Percentiles rank a stretch among this genome's conserved stretches.
phyloP scores from a whole-genome alignment of 2,797 vertebrate species.

The Peromyscus melanophrys region DNA sequence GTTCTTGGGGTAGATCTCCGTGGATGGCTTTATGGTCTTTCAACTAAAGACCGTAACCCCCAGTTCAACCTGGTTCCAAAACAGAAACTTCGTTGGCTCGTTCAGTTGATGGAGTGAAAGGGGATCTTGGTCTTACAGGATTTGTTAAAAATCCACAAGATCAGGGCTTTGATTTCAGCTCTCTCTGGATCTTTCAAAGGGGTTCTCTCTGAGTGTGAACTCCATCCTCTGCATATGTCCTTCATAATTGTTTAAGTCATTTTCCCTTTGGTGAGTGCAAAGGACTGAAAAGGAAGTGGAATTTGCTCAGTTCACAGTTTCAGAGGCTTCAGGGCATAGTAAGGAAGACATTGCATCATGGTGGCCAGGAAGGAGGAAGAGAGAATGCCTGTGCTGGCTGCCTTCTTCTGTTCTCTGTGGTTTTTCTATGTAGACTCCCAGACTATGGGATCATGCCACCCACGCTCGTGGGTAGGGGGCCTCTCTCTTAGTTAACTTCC shows the following conservation, averaged over 20 bases:
- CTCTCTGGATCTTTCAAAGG: background rate
- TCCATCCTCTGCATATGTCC: background rate
- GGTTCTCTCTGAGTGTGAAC: background rate
- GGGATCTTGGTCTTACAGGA: background rate
- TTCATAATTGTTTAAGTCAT: background rate
- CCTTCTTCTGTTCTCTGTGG: background rate
- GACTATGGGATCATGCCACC: background rate
- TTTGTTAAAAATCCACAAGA: background rate
- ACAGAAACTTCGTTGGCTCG: background rate
- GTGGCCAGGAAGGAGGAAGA: background rate
- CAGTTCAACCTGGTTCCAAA: background rate
- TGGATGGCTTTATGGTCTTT: slow-evolving; percentile 31
- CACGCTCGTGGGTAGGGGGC: background rate
- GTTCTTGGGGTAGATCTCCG: background rate
- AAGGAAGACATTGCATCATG: background rate
- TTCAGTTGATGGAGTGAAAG: background rate
- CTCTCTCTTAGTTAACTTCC: background rate
- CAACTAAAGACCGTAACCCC: background rate
- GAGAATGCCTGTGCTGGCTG: background rate
- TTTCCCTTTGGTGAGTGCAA: background rate
- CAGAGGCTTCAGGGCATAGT: background rate
- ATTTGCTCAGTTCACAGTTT: background rate
- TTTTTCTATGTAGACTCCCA: background rate
- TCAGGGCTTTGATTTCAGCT: background rate
- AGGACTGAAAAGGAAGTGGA: background rate